Conservation (phyloP, 2,888 invertebrate species). For the Osmoderma eremita region DNA sequence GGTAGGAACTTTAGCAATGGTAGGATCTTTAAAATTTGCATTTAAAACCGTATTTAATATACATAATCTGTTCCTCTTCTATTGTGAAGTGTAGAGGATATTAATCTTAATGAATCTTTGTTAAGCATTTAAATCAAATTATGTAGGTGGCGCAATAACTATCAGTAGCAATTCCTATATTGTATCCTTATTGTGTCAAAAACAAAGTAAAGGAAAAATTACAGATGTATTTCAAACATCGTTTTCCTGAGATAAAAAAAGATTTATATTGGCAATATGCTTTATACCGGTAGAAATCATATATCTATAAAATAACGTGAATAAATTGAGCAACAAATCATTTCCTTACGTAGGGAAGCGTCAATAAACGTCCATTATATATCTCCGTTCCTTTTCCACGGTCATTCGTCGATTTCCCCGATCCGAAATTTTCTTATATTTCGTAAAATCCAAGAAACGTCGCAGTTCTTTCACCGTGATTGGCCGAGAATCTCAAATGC, state of each 20-base stretch:
- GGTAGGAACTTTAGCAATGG: no score
- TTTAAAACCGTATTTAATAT: no score
- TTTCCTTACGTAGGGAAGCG: slow-evolving; percentile 29
- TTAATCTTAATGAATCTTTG: no score
- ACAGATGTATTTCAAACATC: no score
- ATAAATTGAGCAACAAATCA: slow-evolving; percentile 33
- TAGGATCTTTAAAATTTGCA: no score
- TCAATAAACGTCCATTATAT: slow-evolving; percentile 31
- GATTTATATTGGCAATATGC: not conserved
- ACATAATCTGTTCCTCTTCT: no score
- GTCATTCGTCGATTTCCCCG: slow-evolving; percentile 8
- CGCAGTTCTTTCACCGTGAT: slow-evolving; percentile 15
- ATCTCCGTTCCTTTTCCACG: slow-evolving; percentile 1
- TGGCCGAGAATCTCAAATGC: slow-evolving; percentile 11
- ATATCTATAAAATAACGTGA: slow-evolving; percentile 15
- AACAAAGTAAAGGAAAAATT: no score
- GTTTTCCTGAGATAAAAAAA: not conserved
- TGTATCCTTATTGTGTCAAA: no score
- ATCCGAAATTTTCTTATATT: slow-evolving; percentile 5
- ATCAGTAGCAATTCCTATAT: no score
- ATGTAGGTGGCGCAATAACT: no score
- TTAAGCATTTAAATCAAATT: no score
- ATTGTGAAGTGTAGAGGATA: no score
- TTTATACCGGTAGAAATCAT: not conserved
- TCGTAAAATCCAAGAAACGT: not conserved